phyloP scores from a whole-genome alignment of 2,113 vertebrate species.

The Pollachius pollachius region DNA sequence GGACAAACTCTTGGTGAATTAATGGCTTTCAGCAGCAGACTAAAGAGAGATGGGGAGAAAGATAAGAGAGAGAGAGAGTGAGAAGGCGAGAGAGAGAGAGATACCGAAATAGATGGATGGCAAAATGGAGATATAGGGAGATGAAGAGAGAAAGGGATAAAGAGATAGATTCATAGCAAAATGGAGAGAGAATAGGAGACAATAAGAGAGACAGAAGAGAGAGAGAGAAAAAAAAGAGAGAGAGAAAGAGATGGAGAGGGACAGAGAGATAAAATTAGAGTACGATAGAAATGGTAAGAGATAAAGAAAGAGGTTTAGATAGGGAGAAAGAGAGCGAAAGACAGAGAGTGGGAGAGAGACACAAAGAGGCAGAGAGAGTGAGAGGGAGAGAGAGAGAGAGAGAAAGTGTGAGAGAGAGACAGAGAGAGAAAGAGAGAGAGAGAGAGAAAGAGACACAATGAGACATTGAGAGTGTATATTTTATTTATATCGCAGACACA shows the following conservation, averaged over 20 bases:
- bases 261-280: not conserved
- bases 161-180: not conserved
- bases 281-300: not conserved
- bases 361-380: not conserved
- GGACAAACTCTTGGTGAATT: no score
- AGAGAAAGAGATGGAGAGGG: not conserved
- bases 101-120: not conserved
- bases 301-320: not conserved
- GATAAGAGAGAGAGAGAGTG: not conserved
- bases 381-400: not conserved
- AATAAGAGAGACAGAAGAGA: not conserved
- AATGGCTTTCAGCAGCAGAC: no score
- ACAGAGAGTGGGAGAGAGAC: not conserved
- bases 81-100: no score
- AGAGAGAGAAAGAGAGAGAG: not conserved
- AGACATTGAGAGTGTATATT: not conserved
- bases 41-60: not conserved
- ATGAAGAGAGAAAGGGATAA: not conserved
- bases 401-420: not conserved
- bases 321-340: not conserved
- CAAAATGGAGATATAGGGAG: not conserved
- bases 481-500: no score
- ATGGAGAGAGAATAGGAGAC: not conserved
- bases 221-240: not conserved
- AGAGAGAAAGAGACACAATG: not conserved